phyloP scores from a whole-genome alignment of 2,113 vertebrate species.

The Hydrochoerus hydrochaeris region DNA sequence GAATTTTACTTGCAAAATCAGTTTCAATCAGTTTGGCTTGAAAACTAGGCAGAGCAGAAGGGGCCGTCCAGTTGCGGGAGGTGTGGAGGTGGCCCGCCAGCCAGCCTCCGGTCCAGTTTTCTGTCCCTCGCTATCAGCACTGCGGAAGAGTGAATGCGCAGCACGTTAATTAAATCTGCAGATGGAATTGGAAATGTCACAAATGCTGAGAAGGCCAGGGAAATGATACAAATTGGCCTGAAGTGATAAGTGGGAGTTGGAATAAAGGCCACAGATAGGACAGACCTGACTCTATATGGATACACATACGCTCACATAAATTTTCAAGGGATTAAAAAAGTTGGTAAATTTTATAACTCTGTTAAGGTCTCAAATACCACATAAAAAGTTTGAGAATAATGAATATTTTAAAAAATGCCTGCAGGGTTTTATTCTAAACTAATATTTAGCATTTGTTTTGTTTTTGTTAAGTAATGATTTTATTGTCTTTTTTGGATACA shows the following conservation, averaged over 20 bases:
- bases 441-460: slow-evolving; percentile 62
- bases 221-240: slow-evolving; percentile 65
- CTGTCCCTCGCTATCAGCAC: slow-evolving; percentile 58
- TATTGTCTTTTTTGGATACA: slow-evolving; percentile 50
- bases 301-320: rapidly evolving
- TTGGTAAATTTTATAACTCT: slow-evolving; percentile 21
- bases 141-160: slow-evolving; percentile 66
- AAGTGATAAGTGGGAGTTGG: slow-evolving; percentile 53
- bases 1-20: slow-evolving; percentile 83
- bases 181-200: slow-evolving; percentile 79
- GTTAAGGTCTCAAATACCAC: not conserved
- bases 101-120: slow-evolving; percentile 24
- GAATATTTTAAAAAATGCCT: not conserved
- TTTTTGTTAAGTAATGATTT: slow-evolving; percentile 55
- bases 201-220: slow-evolving; percentile 49
- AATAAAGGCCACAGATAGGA: slow-evolving; percentile 38
- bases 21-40: slow-evolving; percentile 73
- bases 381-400: slow-evolving; percentile 14
- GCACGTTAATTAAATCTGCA: slow-evolving; percentile 80
- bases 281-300: not conserved
- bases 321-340: not conserved
- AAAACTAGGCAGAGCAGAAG: slow-evolving; percentile 59
- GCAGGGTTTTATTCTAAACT: slow-evolving; percentile 56
- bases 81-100: not conserved
- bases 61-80: slow-evolving; percentile 46